Evolutionary conservation across 2,113 vertebrate genomes (phyloP).

Genomic region (Atherinomorus stipes): DNA sequence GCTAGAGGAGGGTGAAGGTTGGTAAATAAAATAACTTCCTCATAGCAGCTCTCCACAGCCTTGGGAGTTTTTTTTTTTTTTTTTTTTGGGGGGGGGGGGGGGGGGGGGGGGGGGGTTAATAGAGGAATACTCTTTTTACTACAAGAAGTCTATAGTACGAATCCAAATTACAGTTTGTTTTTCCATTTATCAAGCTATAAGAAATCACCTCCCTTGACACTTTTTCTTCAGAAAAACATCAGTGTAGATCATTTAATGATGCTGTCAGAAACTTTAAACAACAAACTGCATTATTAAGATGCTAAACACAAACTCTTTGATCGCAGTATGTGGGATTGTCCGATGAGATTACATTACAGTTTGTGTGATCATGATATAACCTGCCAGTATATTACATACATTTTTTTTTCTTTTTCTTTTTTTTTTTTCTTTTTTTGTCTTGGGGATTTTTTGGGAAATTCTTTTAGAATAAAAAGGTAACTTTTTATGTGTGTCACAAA

Average conservation of each 20-base stretch:
- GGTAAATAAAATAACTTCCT: slow-evolving; percentile 1
- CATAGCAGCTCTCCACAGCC: background rate
- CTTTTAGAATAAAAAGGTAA: too few relatives aligned
- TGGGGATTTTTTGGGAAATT: background rate
- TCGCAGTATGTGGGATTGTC: background rate
- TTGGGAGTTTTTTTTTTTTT: background rate
- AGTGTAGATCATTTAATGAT: background rate
- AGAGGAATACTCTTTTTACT: background rate
- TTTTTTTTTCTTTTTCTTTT: too few relatives aligned
- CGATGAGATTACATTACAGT: too few relatives aligned
- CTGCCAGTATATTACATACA: background rate
- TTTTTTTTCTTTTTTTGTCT: background rate
- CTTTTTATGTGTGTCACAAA: background rate
- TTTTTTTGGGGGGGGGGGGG: background rate
- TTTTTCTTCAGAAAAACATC: background rate
- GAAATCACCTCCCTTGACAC: background rate
- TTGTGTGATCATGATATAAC: background rate
- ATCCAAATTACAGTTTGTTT: background rate
- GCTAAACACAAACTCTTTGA: background rate
- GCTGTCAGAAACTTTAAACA: background rate
- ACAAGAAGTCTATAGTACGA: background rate
- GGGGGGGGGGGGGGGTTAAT: background rate
- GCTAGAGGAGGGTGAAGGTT: background rate
- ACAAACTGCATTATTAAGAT: too few relatives aligned
- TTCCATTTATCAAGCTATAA: background rate